Conservation (phyloP, 2,797 vertebrate species). For the Rallus crepitans region DNA sequence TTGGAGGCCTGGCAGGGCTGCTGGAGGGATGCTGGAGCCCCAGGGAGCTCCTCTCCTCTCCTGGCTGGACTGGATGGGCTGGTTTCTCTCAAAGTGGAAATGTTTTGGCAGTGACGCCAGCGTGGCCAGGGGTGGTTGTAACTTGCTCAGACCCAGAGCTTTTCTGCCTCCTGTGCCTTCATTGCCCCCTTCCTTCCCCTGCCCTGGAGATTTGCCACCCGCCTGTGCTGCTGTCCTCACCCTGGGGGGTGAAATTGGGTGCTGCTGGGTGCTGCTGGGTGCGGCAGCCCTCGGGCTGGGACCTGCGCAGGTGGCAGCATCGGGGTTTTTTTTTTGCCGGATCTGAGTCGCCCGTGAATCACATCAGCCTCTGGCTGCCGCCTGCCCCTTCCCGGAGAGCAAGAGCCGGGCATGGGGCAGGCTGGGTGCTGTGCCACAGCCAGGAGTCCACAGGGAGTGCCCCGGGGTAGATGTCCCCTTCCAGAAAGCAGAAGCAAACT, state of each 20-base stretch:
- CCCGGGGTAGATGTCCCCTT: neutral
- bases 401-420: rapidly evolving
- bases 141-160: slow-evolving; percentile 37
- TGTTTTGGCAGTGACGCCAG: slow-evolving; percentile 60
- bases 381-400: neutral
- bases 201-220: neutral
- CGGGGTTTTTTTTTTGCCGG: neutral
- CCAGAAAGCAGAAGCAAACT: slow-evolving; percentile 52
- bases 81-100: slow-evolving; percentile 53
- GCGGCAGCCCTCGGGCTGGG: neutral
- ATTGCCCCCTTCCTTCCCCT: slow-evolving; percentile 18
- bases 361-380: neutral
- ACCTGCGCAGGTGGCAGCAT: neutral
- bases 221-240: neutral
- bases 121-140: slow-evolving; percentile 17
- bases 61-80: slow-evolving; percentile 54
- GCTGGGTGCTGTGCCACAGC: neutral
- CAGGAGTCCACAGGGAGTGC: neutral
- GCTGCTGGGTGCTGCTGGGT: too few species aligned
- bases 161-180: slow-evolving; percentile 11
- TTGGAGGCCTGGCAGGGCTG: neutral
- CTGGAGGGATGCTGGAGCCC: neutral
- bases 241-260: neutral
- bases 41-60: neutral
- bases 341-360: neutral